Percentiles rank a stretch among this genome's conserved stretches.
phyloP scores from a whole-genome alignment of 2,797 vertebrate genomes.

The Eulemur rubriventer region DNA sequence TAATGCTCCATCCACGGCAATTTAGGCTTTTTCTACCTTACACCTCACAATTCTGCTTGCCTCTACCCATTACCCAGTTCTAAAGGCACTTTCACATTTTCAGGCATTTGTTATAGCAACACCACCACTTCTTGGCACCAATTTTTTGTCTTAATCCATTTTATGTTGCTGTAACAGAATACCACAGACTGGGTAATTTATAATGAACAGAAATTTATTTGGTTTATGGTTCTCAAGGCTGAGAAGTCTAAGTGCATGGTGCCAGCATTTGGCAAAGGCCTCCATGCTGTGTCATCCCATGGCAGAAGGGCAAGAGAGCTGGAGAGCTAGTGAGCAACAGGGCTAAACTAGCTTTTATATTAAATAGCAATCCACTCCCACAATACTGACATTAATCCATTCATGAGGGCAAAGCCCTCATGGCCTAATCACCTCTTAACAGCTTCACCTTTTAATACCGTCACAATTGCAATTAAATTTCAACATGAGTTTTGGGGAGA shows the following conservation, averaged over 20 bases:
- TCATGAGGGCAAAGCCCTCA: not conserved
- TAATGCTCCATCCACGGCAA: not conserved
- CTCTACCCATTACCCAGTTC: not conserved
- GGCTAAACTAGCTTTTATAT: not conserved
- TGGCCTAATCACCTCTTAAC: not conserved
- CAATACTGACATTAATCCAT: not conserved
- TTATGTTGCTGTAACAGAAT: not conserved
- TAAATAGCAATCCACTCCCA: not conserved
- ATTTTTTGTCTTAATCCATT: not conserved
- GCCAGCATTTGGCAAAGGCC: not conserved
- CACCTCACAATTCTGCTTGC: not conserved
- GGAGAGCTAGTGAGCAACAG: not conserved
- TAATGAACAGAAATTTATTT: not conserved
- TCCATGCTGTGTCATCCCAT: not conserved
- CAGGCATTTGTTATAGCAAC: not conserved
- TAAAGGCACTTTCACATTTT: not conserved
- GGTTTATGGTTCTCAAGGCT: not conserved
- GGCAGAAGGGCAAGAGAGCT: not conserved
- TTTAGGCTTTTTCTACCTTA: not conserved
- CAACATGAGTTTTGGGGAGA: not conserved
- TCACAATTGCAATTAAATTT: not conserved
- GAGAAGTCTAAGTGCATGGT: not conserved
- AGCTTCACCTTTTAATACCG: not conserved
- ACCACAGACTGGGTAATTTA: not conserved
- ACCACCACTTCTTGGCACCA: not conserved